Percentiles rank a stretch among this genome's conserved stretches.
Evolutionary conservation across 2,113 vertebrate genomes (phyloP).

Genomic region (Bombycilla garrulus): DNA sequence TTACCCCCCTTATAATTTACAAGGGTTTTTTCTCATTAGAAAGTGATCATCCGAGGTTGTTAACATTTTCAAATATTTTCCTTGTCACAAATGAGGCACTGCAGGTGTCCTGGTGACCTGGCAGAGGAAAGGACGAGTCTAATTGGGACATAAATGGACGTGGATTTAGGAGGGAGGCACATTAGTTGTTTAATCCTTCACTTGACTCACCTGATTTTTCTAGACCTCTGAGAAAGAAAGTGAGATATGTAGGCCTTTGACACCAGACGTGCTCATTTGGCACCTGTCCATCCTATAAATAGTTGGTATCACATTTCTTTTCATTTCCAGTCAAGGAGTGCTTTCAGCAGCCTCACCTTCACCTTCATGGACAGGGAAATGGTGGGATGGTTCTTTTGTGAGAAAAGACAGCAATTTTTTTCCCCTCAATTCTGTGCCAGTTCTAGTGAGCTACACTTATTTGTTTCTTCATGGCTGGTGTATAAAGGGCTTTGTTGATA

Average conservation of each 20-base stretch:
- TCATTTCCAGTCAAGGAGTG: neutral
- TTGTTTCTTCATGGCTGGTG: neutral
- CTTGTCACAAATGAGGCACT: neutral
- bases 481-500: neutral
- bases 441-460: neutral
- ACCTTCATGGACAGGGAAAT: neutral
- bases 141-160: neutral
- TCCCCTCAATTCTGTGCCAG: accelerated
- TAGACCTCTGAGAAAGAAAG: neutral
- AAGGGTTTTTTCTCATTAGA: neutral
- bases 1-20: neutral
- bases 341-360: neutral
- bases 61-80: neutral
- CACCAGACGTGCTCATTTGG: too few species aligned
- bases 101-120: neutral
- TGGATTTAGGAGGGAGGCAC: neutral
- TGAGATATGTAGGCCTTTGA: neutral
- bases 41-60: neutral
- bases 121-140: neutral
- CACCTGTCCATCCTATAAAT: neutral
- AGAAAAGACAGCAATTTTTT: neutral
- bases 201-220: neutral
- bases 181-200: neutral
- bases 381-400: neutral
- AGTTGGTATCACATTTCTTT: neutral